phyloP scores from a whole-genome alignment of 2,113 vertebrate genomes.

The Thunnus maccoyii region DNA sequence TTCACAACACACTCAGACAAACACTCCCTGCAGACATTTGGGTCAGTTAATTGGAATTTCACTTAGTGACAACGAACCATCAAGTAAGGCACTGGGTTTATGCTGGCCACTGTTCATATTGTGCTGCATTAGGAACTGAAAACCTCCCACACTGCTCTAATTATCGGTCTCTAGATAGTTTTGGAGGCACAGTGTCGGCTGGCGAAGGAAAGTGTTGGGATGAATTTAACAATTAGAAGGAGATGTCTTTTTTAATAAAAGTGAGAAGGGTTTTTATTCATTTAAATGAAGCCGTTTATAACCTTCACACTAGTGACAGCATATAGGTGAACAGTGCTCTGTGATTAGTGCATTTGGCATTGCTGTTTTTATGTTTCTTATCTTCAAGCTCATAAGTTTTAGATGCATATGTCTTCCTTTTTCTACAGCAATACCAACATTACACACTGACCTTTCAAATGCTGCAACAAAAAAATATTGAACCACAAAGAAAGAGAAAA shows the following conservation, averaged over 20 bases:
- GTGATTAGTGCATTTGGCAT: not conserved
- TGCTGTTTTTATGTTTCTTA: slow-evolving; percentile 2
- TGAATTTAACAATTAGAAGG: slow-evolving; percentile 47
- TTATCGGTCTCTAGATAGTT: slow-evolving; percentile 71
- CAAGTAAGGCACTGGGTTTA: slow-evolving; percentile 60
- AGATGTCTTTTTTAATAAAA: slow-evolving; percentile 35
- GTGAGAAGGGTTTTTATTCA: slow-evolving; percentile 23
- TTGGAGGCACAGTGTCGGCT: slow-evolving; percentile 39
- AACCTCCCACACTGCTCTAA: slow-evolving; percentile 72
- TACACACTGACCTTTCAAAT: slow-evolving; percentile 51
- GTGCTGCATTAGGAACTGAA: slow-evolving; percentile 62
- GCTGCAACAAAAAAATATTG: slow-evolving; percentile 33
- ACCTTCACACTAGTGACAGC: not conserved
- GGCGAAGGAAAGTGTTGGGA: slow-evolving; percentile 15
- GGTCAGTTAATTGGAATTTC: slow-evolving; percentile 78
- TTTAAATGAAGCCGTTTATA: slow-evolving; percentile 28
- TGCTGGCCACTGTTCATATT: slow-evolving; percentile 70
- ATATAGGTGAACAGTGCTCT: not conserved
- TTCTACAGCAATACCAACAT: slow-evolving; percentile 4
- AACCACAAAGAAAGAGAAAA: slow-evolving; percentile 25
- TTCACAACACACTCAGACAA: slow-evolving; percentile 59
- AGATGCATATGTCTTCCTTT: slow-evolving; percentile 18
- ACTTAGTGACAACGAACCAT: slow-evolving; percentile 71
- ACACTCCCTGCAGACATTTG: slow-evolving; percentile 69
- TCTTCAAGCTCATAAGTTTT: slow-evolving; percentile 12